Conservation (phyloP, 2,888 invertebrate species). For the Mechanitis messenoides region DNA sequence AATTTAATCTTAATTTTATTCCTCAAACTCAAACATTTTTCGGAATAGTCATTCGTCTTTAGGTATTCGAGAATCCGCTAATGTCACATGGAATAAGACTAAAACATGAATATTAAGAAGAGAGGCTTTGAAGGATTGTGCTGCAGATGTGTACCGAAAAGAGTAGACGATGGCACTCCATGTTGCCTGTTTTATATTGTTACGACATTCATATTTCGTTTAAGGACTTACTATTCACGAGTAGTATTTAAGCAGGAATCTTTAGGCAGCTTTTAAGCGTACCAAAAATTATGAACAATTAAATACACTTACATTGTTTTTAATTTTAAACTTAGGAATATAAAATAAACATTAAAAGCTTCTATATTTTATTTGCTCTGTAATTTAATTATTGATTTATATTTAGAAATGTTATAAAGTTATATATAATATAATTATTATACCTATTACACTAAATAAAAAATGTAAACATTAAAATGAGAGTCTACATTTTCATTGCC, state of each 20-base stretch:
- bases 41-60: slow-evolving; percentile 31
- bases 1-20: neutral
- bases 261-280: slow-evolving; percentile 15
- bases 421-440: no score
- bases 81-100: slow-evolving; percentile 71
- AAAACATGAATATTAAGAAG: slow-evolving; percentile 72
- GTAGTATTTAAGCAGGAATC: neutral
- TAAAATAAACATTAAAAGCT: no score
- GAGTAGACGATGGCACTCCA: slow-evolving; percentile 59
- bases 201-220: slow-evolving; percentile 26
- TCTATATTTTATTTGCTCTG: no score
- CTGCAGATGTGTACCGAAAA: slow-evolving; percentile 49
- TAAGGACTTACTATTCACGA: slow-evolving; percentile 21
- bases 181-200: slow-evolving; percentile 35
- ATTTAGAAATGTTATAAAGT: no score
- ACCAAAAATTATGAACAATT: neutral
- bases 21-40: neutral
- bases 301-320: no score
- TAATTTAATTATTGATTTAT: no score
- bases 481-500: neutral
- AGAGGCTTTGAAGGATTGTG: slow-evolving; percentile 67
- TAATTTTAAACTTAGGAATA: no score
- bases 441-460: no score
- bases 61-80: slow-evolving; percentile 48
- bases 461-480: slow-evolving; percentile 1